These are phyloP conservation scores for Zoroaster sp. DNA, from an alignment of 53 echinoderm and acorn worm species.

Conservation along the genomic window DNA sequence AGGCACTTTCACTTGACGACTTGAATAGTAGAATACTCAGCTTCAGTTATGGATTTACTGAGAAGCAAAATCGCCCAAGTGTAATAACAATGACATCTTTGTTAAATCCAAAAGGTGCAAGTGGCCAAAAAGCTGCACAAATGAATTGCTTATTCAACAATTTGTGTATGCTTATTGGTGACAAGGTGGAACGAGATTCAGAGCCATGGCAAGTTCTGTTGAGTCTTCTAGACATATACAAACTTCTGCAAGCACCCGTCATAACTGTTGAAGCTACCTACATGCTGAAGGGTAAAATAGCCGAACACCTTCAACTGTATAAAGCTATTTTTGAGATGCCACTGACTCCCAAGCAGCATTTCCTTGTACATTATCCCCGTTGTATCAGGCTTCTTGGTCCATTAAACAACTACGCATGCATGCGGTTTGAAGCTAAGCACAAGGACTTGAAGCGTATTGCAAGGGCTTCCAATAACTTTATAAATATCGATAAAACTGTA, in stretches of 20 bases:
- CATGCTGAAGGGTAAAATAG: conserved; percentile 45
- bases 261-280: conserved; percentile 66
- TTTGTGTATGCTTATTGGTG: conserved; percentile 58
- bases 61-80: conserved; percentile 56
- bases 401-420: conserved; percentile 8
- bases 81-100: conserved; percentile 34
- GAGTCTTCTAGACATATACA: conserved; percentile 57
- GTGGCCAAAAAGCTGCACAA: conserved; percentile 70
- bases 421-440: conserved; percentile 57
- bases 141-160: conserved; percentile 62
- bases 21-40: conserved; percentile 17
- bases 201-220: conserved; percentile 55
- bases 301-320: conserved; percentile 59
- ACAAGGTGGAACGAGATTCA: conserved; percentile 55
- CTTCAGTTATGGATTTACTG: conserved; percentile 41
- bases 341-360: conserved; percentile 61
- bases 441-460: conserved; percentile 45
- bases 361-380: conserved; percentile 57
- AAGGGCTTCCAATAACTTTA: conserved; percentile 34
- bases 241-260: conserved; percentile 50
- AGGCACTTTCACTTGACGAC: conserved; percentile 6
- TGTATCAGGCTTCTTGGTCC: conserved; percentile 57
- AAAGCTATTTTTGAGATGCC: conserved; percentile 43
- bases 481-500: conserved; percentile 54
- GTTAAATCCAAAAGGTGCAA: conserved; percentile 56